Evolutionary conservation across 2,113 vertebrate species (phyloP), one percentile per base, ranked within the genome.

Genomic region (Pterocles orientalis): DNA sequence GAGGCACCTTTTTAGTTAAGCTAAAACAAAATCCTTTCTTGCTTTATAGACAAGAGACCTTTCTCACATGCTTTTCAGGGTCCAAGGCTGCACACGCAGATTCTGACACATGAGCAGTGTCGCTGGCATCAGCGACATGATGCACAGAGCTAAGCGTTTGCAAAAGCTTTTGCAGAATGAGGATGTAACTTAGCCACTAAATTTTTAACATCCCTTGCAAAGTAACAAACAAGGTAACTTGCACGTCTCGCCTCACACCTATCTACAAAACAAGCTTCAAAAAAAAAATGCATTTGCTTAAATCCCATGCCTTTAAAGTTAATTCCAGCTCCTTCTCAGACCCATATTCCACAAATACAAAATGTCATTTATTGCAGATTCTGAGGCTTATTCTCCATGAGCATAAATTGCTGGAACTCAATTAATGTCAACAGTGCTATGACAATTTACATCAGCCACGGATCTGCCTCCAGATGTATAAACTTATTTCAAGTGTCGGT

Each of bases 391-490:
- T 11, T 41, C 50, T 86, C 62, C 66, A 58, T 23, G 7, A 7
- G n/a, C 64, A 54, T 58, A 33, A 94, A 92, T 18, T 73, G 54
- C 66, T 62, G 31, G 41, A 90, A 86, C 25, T 7, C n/a, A 84
- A 82, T 76, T 87, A 92, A 82, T 3, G 5, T 72, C 81, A 85
- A 54, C 53, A 84, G 50, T 1, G 3, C 45, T 33, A 48, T 1
- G 8, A 91, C 73, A 84, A 92, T 91, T 92, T 82, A 69, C 54
- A 73, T 36, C 6, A 0, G 78, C 78, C 77, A 71, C 18, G 6
- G 65, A 91, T 94, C 80, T 91, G 80, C 54, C 77, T 92, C 57
- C 54, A 72, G 77, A 96, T 47, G 66, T 28, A 73, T 21, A 86
- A 94, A 82, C 62, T 60, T 58, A 65, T 34, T 96, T 62, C 80